Percentiles rank a stretch among this genome's conserved stretches.
phyloP scores from a whole-genome alignment of 2,113 vertebrate species.

The Malurus alboscapulatus region DNA sequence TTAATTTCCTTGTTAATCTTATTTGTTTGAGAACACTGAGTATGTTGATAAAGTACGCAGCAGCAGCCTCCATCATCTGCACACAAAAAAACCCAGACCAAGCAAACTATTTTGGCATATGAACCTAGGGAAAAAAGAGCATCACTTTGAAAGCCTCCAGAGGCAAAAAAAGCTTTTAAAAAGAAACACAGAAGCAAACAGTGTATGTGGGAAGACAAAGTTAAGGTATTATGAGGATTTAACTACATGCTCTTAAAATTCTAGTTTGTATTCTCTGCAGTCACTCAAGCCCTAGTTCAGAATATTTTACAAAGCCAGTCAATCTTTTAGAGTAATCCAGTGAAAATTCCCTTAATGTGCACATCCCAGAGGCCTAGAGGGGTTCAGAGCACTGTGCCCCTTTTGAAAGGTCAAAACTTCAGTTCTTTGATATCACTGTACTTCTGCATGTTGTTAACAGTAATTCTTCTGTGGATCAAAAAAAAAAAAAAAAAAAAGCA shows the following conservation, averaged over 20 bases:
- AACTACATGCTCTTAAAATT: not conserved
- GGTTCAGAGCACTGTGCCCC: not conserved
- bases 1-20: not conserved
- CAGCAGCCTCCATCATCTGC: not conserved
- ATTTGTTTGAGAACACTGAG: not conserved
- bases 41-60: not conserved
- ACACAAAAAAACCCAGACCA: not conserved
- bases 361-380: not conserved
- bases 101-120: not conserved
- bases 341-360: not conserved
- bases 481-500: not conserved
- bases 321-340: not conserved
- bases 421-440: not conserved
- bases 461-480: not conserved
- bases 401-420: not conserved
- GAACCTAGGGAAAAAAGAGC: not conserved
- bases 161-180: constrained; percentile 47
- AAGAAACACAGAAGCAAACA: not conserved
- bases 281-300: not conserved
- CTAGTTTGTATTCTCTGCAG: not conserved
- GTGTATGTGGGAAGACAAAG: not conserved
- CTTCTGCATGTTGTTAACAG: not conserved
- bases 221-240: not conserved
- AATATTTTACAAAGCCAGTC: not conserved
- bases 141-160: not conserved